Base-by-base conservation (phyloP, 2,888 invertebrate genomes). In the Chloromyia formosa region DNA sequence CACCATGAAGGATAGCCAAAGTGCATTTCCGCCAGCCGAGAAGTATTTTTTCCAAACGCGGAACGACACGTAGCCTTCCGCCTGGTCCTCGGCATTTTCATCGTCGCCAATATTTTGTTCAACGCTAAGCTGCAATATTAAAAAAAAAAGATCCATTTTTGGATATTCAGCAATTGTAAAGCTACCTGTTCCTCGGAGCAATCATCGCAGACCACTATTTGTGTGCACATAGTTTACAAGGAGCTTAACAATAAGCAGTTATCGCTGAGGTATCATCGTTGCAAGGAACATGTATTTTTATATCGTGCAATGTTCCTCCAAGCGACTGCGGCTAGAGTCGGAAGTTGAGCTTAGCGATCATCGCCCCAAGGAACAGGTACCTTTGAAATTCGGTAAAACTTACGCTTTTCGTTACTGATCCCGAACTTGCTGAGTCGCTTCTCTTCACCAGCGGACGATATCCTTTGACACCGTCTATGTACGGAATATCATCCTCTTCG, bases 11-110 rank as follows among this genome's bases (percentile, higher is more conserved):
- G 82, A 78, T 0, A 90, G 83, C 9, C 86, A 82, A 58, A 83
- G 82, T 0, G 83, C 80, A 68, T 87, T 88, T 20, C 87, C 88
- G 12, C 91, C 89, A 1, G 86, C 84, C 1, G 80, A 80, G 54
- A 88, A 87, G 79, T 88, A 88, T 61, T 83, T 80, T 56, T 78
- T 80, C 83, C 87, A 88, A 12, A 88, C 83, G 18, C 80, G 82
- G 0, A 78, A 79, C 0, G 85, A 82, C n/a, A 88, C 80, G 5
- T 82, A 80, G 0, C 88, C 88, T 7, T 82, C 81, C 0, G 83
- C 84, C 56, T 85, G 83, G 35, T 84, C 83, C 80, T 88, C 88
- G 1, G 80, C 82, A 40, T 78, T 76, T 12, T 81, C 83, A 4
- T 84, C 81, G 7, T 78, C 60, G 1, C 73, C 78, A 1, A 78